Base-by-base conservation (phyloP, 2,113 vertebrate species). In the Hiodon tergisus region DNA sequence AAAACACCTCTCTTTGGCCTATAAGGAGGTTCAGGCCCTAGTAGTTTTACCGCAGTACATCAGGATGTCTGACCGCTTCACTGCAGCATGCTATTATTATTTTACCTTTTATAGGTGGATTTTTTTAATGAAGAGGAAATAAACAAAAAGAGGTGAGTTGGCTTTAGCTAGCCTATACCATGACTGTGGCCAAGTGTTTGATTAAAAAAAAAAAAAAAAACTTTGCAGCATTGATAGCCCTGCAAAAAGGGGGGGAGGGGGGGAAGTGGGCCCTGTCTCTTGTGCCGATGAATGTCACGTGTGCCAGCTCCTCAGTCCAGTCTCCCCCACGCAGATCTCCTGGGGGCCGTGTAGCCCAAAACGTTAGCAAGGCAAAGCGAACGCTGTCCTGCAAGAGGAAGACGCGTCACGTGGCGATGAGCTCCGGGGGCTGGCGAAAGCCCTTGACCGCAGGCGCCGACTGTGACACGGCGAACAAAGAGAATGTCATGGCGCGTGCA, bases 401-500 rank as follows among this genome's bases (percentile, higher is more conserved):
- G 82, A 86, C 82, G 10, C 84, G 85, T 77, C 88, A 85, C 51
- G 71, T 80, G 70, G 75, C 71, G 0, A 82, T 84, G 78, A 80
- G 70, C 62, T 67, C 78, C 48, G 78, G 75, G 77, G 81, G 75
- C 53, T 76, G 84, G 50, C 86, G 82, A 77, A 91, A 85, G 77
- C 85, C 83, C 0, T n/a, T 57, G 31, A 6, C 70, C 48, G 70
- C 17, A 50, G 83, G 79, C 8, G 84, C 89, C 88, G 87, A 74
- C 77, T 85, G 87, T 85, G 92, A 94, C 85, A 92, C 93, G 87
- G 89, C 93, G 86, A 95, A 94, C 92, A 96, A 95, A 82, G 94
- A 97, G 87, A 95, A 95, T 78, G 90, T 95, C 90, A 87, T 98
- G 86, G 94, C 95, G 77, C 96, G 93, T 85, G 89, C 93, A 74